These are phyloP conservation scores for Odontamblyopus rebecca DNA, from an alignment of 2,797 vertebrate species.

Conservation along the genomic window DNA sequence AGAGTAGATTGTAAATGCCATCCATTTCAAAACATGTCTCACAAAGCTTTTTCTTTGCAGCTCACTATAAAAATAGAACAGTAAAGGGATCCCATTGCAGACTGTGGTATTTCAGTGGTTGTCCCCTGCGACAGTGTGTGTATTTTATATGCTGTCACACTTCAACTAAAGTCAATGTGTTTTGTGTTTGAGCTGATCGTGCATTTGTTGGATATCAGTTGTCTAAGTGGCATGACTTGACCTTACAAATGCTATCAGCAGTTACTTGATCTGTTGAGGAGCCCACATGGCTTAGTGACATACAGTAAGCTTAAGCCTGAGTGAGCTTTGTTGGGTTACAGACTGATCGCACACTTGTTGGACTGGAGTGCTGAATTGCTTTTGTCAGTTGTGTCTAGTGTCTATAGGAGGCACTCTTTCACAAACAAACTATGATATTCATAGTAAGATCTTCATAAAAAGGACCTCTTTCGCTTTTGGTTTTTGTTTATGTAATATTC, in stretches of 20 bases:
- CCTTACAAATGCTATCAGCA: constrained; percentile 64
- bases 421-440: background rate
- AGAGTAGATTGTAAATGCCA: background rate
- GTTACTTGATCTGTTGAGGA: constrained; percentile 62
- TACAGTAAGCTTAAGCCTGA: constrained; percentile 44
- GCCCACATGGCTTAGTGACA: constrained; percentile 48
- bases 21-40: background rate
- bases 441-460: background rate
- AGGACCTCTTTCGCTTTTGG: background rate
- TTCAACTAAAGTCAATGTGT: constrained; percentile 59
- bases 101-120: constrained; percentile 29
- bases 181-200: constrained; percentile 65
- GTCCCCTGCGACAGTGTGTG: constrained; percentile 19
- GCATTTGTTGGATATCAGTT: constrained; percentile 66
- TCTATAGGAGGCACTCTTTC: background rate
- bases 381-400: constrained; percentile 33
- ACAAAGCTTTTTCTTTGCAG: constrained; percentile 7
- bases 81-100: constrained; percentile 11
- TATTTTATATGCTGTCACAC: constrained; percentile 45
- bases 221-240: constrained; percentile 55
- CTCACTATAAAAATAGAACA: constrained; percentile 9
- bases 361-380: constrained; percentile 45
- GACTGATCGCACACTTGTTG: constrained; percentile 41
- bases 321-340: constrained; percentile 47
- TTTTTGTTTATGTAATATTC: background rate